These are phyloP conservation scores for Pagetopsis macropterus DNA, from an alignment of 2,797 vertebrate genomes.

Conservation along the genomic window DNA sequence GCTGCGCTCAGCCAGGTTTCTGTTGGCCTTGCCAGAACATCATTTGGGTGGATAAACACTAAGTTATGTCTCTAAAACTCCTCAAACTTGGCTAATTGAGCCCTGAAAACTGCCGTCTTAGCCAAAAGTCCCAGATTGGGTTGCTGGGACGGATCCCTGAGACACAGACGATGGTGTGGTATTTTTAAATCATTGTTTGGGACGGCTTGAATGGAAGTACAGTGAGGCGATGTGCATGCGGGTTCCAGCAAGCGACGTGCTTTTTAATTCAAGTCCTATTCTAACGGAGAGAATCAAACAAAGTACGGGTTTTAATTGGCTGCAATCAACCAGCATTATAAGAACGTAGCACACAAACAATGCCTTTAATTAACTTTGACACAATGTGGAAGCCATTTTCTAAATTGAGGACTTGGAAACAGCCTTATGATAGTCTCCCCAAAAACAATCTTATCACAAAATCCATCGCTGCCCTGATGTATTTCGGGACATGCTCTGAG, in stretches of 20 bases:
- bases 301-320: not conserved
- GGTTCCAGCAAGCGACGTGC: constrained; percentile 22
- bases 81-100: constrained; percentile 66
- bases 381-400: not conserved
- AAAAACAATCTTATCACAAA: constrained; percentile 1
- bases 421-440: not conserved
- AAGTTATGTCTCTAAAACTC: constrained; percentile 53
- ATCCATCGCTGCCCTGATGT: constrained; percentile 28
- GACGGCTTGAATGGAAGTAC: constrained; percentile 22
- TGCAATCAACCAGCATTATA: constrained; percentile 22
- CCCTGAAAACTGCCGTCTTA: constrained; percentile 5
- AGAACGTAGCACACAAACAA: constrained; percentile 8
- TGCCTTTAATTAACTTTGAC: constrained; percentile 1
- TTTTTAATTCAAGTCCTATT: constrained; percentile 12
- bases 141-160: constrained; percentile 50
- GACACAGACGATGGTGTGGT: constrained; percentile 26
- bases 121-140: constrained; percentile 62
- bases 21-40: constrained; percentile 64
- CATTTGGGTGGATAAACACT: constrained; percentile 58
- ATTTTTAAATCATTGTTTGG: constrained; percentile 53
- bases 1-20: constrained; percentile 63
- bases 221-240: constrained; percentile 2
- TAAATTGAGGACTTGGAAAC: not conserved
- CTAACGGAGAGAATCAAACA: not conserved
- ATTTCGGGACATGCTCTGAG: constrained; percentile 19